Evolutionary conservation across 1,140 invertebrate genomes (phyloP).

Genomic region (Microplitis demolitor): DNA sequence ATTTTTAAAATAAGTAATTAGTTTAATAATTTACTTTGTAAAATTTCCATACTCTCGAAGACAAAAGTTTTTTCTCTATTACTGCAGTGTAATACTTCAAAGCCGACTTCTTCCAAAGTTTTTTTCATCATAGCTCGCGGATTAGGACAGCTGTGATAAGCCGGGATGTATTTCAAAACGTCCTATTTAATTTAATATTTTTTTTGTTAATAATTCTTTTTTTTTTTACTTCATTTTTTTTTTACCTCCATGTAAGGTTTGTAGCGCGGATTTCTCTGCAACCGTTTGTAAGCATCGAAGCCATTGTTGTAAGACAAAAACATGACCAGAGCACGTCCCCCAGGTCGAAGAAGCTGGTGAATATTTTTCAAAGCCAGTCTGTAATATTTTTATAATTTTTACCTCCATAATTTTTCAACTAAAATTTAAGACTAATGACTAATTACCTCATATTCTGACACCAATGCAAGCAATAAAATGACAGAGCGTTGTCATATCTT

Average conservation of each 20-base stretch:
- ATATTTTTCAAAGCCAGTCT: constrained; percentile 71
- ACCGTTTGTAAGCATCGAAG: constrained; percentile 70
- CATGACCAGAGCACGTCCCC: constrained; percentile 72
- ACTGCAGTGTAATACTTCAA: constrained; percentile 69
- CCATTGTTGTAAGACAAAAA: constrained; percentile 75
- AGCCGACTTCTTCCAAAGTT: constrained; percentile 70
- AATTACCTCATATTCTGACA: constrained; percentile 73
- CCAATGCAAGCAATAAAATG: constrained; percentile 85
- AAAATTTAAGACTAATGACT: constrained; percentile 33
- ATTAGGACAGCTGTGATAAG: constrained; percentile 57
- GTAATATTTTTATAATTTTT: constrained; percentile 29
- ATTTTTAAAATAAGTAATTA: not conserved
- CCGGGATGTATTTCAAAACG: constrained; percentile 47
- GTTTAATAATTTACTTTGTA: constrained; percentile 62
- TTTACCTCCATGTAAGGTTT: constrained; percentile 68
- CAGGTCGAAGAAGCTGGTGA: constrained; percentile 66
- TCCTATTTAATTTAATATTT: constrained; percentile 40
- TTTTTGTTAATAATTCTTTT: not conserved
- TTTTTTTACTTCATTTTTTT: not conserved
- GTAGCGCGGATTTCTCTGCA: constrained; percentile 68
- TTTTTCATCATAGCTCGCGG: constrained; percentile 68
- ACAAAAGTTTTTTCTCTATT: constrained; percentile 67
- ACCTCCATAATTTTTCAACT: not conserved
- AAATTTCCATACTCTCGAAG: constrained; percentile 65
- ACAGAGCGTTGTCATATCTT: constrained; percentile 75